Evolutionary conservation across 2,797 vertebrate genomes (phyloP).

Genomic region (Triplophysa yarkandensis): DNA sequence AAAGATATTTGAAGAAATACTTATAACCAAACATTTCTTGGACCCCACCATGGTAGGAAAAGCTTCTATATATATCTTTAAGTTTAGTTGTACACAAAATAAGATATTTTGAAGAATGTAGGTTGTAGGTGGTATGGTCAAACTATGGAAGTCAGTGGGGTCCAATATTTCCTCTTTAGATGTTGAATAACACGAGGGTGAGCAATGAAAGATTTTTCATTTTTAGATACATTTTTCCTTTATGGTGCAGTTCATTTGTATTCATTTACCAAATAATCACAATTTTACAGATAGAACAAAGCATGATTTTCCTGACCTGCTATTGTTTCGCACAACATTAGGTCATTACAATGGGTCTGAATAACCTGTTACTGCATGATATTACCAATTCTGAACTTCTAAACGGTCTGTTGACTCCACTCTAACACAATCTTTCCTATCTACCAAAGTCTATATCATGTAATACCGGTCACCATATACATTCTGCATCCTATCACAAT

Average conservation of each 20-base stretch:
- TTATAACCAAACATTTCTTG: no score
- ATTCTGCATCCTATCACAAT: conserved; percentile 11
- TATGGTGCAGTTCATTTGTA: conserved; percentile 1
- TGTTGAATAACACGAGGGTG: no score
- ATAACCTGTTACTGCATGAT: conserved; percentile 55
- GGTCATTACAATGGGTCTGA: conserved; percentile 47
- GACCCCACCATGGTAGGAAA: no score
- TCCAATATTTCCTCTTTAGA: no score
- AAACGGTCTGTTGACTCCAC: conserved; percentile 12
- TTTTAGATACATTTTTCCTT: conserved; percentile 20
- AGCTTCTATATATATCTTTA: no score
- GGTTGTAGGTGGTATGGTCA: no score
- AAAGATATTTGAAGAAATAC: no score
- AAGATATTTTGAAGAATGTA: no score
- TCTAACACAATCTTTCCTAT: neutral
- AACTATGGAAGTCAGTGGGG: no score
- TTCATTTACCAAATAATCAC: conserved; percentile 12
- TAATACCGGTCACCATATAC: conserved; percentile 15
- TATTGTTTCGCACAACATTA: conserved; percentile 6
- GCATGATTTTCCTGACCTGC: conserved; percentile 50
- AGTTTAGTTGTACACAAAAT: no score
- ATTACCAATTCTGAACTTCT: conserved; percentile 41
- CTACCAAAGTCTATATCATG: neutral
- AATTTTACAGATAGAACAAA: conserved; percentile 56
- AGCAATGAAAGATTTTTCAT: neutral